phyloP scores from a whole-genome alignment of 2,113 vertebrate genomes.

The Sinocyclocheilus grahami region DNA sequence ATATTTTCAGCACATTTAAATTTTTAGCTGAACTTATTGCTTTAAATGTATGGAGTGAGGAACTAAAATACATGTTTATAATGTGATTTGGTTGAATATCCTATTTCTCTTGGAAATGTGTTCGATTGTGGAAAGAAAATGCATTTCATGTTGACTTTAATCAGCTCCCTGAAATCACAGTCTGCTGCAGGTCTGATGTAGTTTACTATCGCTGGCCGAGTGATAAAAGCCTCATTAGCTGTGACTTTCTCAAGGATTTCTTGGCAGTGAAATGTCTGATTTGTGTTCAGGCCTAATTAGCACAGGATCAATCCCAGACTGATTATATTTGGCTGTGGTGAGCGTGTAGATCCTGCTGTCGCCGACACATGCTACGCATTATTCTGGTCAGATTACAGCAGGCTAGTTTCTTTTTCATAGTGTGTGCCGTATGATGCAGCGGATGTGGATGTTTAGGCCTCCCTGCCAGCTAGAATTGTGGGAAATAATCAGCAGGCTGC shows the following conservation, averaged over 20 bases:
- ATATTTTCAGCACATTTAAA: no score
- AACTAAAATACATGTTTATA: background rate
- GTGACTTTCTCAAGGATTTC: slow-evolving; percentile 49
- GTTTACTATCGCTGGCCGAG: background rate
- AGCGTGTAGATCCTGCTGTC: background rate
- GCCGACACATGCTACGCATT: slow-evolving; percentile 69
- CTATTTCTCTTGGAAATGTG: background rate
- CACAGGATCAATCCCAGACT: background rate
- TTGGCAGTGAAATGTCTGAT: background rate
- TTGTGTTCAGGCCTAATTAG: background rate
- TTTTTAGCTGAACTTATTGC: no score
- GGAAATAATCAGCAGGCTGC: background rate
- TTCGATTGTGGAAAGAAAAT: background rate
- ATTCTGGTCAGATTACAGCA: slow-evolving; percentile 70
- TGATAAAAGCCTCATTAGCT: slow-evolving; percentile 30
- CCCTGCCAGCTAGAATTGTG: background rate
- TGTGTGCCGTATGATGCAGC: slow-evolving; percentile 66
- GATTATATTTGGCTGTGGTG: background rate
- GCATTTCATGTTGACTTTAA: background rate
- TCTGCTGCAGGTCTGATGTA: background rate
- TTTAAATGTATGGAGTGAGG: background rate
- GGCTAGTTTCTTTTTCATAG: slow-evolving; percentile 62
- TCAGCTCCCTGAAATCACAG: background rate
- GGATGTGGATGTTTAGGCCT: slow-evolving; percentile 46
- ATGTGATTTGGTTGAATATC: background rate